These are phyloP conservation scores for Sisor rabdophorus DNA, from an alignment of 2,113 vertebrate species.

Conservation along the genomic window DNA sequence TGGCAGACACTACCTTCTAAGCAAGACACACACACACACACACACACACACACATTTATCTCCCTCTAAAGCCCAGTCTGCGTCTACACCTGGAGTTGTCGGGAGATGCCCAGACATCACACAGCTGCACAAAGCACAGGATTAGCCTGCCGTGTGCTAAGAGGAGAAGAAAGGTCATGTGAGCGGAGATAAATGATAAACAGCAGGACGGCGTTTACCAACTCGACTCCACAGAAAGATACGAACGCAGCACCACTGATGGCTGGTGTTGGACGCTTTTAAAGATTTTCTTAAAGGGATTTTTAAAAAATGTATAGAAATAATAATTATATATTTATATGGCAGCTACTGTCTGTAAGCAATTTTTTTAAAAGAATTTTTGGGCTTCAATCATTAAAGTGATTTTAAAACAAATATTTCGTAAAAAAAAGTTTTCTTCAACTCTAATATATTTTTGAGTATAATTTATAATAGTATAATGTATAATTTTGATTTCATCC, in stretches of 20 bases:
- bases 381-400: no score
- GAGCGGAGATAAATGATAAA: not conserved
- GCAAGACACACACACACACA: constrained; percentile 1
- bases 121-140: constrained; percentile 29
- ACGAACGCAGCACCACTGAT: not conserved
- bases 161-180: not conserved
- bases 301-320: no score
- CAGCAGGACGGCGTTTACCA: constrained; percentile 8
- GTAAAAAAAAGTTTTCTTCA: no score
- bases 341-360: no score
- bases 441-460: no score
- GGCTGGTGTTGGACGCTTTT: not conserved
- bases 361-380: no score
- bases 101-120: constrained; percentile 6
- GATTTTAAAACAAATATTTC: no score
- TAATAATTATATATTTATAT: no score
- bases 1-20: constrained; percentile 60
- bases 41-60: not conserved
- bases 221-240: not conserved
- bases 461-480: no score
- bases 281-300: not conserved
- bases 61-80: not conserved
- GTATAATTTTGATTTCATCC: no score
- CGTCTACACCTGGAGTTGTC: constrained; percentile 17
- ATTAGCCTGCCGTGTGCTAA: constrained; percentile 12